Evolutionary conservation across 2,797 vertebrate species (phyloP).

Genomic region (Rhinoraja longicauda): DNA sequence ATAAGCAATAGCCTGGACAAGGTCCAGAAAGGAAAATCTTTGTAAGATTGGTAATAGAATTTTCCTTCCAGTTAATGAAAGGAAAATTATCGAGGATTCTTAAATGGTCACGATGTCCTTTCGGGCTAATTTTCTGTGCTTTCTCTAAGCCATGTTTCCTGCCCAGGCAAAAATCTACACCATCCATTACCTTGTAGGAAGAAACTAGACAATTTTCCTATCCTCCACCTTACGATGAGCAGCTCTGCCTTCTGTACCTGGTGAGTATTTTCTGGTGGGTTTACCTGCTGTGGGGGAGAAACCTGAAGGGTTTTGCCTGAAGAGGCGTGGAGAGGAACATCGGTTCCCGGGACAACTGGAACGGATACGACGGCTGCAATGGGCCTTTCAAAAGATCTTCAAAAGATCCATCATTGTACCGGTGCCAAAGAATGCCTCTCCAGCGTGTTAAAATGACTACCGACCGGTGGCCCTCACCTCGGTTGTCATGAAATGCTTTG

Average conservation of each 20-base stretch:
- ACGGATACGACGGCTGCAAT: too few species aligned
- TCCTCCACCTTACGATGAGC: not conserved
- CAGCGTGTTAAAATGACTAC: too few species aligned
- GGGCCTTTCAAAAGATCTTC: too few species aligned
- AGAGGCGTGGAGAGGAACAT: too few species aligned
- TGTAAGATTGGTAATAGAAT: not conserved
- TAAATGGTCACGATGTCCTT: not conserved
- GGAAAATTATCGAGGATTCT: not conserved
- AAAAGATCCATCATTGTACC: too few species aligned
- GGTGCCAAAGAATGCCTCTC: too few species aligned
- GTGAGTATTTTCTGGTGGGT: not conserved
- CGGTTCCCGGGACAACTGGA: too few species aligned
- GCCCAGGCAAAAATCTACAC: not conserved
- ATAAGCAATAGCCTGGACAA: not conserved
- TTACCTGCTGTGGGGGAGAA: not conserved
- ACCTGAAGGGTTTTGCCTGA: not conserved
- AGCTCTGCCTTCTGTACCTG: not conserved
- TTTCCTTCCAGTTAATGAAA: not conserved
- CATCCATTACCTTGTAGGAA: not conserved
- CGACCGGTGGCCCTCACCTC: too few species aligned
- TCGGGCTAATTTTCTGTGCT: not conserved
- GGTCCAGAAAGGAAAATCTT: conserved; percentile 24
- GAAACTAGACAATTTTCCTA: not conserved
- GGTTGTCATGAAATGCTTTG: too few species aligned
- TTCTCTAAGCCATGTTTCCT: not conserved